These are phyloP conservation scores for Lycaon pictus DNA, from an alignment of 2,113 vertebrate species.

Conservation along the genomic window DNA sequence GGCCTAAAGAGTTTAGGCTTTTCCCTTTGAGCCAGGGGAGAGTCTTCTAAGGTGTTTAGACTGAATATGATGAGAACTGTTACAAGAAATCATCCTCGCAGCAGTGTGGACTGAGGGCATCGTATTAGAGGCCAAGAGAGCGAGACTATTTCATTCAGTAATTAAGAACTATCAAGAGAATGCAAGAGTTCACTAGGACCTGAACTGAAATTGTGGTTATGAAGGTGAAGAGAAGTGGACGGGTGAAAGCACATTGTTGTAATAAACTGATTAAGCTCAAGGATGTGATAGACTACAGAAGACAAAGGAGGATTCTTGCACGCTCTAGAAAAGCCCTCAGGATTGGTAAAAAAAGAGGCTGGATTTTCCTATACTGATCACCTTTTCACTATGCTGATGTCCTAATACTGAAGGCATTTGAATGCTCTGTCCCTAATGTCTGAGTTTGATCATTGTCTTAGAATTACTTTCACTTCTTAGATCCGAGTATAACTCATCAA, in stretches of 20 bases:
- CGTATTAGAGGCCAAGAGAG: background rate
- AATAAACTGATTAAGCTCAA: background rate
- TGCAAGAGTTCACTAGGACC: background rate
- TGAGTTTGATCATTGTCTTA: background rate
- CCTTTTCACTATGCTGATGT: background rate
- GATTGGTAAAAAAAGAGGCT: background rate
- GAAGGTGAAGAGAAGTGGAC: background rate
- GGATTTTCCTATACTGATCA: background rate
- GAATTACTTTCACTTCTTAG: background rate
- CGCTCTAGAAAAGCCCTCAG: conserved; percentile 14
- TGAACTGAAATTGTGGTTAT: background rate
- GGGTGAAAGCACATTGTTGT: background rate
- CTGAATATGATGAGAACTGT: background rate
- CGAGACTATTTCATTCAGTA: background rate
- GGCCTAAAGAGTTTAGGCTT: background rate
- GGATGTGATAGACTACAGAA: background rate
- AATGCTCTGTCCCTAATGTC: background rate
- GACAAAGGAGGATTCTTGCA: background rate
- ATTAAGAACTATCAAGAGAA: background rate
- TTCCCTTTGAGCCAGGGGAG: conserved; percentile 39
- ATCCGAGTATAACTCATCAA: background rate
- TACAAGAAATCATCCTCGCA: background rate
- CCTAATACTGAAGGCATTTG: background rate
- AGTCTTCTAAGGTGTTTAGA: background rate
- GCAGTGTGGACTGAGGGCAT: background rate